A percentile compares a stretch with the other conserved stretches of the same genome.
These are phyloP conservation scores for Pheosia tremula DNA, from an alignment of 2,888 invertebrate genomes.

Conservation along the genomic window DNA sequence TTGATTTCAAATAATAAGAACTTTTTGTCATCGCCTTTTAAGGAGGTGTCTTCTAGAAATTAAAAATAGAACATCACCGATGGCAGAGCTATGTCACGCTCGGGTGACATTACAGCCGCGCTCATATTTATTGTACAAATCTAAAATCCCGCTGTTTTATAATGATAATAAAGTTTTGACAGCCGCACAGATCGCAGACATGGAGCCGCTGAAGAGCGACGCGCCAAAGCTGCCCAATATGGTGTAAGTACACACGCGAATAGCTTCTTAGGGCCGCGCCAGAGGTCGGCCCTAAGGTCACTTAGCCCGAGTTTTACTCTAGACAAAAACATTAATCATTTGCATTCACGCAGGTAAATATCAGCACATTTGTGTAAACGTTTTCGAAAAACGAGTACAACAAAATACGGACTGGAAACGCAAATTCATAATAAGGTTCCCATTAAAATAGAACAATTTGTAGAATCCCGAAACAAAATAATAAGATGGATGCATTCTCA, in stretches of 20 bases:
- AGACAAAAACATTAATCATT: too few relatives aligned
- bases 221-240: constrained; percentile 62
- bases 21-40: not conserved
- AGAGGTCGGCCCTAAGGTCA: too few relatives aligned
- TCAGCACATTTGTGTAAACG: too few relatives aligned
- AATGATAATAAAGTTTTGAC: constrained; percentile 25
- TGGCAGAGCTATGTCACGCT: constrained; percentile 27
- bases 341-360: too few relatives aligned
- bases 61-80: constrained; percentile 40
- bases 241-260: constrained; percentile 60
- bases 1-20: not conserved
- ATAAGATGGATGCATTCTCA: too few relatives aligned
- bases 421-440: too few relatives aligned
- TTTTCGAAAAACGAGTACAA: too few relatives aligned
- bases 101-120: constrained; percentile 14
- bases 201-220: constrained; percentile 62
- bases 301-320: too few relatives aligned
- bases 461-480: too few relatives aligned
- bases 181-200: constrained; percentile 27
- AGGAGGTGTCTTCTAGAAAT: constrained; percentile 16
- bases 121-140: not conserved
- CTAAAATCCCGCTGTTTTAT: constrained; percentile 29
- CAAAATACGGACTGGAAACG: too few relatives aligned
- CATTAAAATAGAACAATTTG: too few relatives aligned
- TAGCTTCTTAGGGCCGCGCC: not conserved